phyloP scores from a whole-genome alignment of 1,140 invertebrate species.

The Phymastichus coffea region DNA sequence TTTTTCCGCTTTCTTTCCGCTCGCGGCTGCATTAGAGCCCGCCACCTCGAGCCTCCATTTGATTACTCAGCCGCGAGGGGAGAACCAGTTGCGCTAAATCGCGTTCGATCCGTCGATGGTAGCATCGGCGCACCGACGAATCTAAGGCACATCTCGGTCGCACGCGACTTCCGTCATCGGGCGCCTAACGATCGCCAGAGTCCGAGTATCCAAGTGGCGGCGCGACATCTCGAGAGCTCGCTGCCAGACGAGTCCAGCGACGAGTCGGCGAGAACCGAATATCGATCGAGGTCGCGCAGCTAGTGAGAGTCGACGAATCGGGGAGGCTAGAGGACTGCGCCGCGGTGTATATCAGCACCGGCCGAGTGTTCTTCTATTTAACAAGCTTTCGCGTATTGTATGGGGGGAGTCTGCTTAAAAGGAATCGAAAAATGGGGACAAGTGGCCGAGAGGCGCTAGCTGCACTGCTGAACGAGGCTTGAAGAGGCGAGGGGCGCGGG shows the following conservation, averaged over 20 bases:
- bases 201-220: neutral
- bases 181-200: neutral
- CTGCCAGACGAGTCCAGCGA: conserved; percentile 8
- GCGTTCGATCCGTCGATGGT: too few relatives aligned
- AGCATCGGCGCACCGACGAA: too few relatives aligned
- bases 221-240: too few relatives aligned
- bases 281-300: too few relatives aligned
- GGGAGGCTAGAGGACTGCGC: too few relatives aligned
- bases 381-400: conserved; percentile 56
- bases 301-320: too few relatives aligned
- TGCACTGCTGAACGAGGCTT: conserved; percentile 15
- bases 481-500: conserved; percentile 12
- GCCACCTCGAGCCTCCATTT: too few relatives aligned
- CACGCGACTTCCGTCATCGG: conserved; percentile 23
- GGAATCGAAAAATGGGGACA: conserved; percentile 57
- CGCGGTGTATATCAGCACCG: conserved; percentile 43
- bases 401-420: conserved; percentile 51
- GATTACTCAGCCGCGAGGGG: too few relatives aligned
- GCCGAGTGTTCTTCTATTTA: conserved; percentile 52
- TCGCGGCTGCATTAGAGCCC: too few relatives aligned
- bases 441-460: conserved; percentile 36
- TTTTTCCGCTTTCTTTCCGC: too few relatives aligned
- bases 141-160: too few relatives aligned
- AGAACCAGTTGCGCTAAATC: too few relatives aligned
- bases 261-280: neutral